These are phyloP conservation scores for Encarsia formosa DNA, from an alignment of 2,888 invertebrate species.

Conservation along the genomic window DNA sequence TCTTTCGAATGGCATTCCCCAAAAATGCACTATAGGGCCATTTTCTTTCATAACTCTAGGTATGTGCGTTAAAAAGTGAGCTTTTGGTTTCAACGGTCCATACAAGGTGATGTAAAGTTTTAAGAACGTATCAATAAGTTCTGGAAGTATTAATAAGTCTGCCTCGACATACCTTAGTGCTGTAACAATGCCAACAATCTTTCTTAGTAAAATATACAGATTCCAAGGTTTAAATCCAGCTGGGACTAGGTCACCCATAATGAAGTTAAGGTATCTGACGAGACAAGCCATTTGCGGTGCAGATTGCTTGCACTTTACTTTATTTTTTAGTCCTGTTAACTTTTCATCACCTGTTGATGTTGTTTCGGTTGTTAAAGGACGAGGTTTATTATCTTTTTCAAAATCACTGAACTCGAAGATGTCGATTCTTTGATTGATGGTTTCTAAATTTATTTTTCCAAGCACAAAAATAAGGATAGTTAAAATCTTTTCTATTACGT, in stretches of 20 bases:
- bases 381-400: too few relatives aligned
- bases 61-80: constrained; percentile 27
- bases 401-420: too few relatives aligned
- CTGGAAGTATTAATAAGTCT: constrained; percentile 3
- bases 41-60: constrained; percentile 6
- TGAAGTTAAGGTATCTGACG: constrained; percentile 7
- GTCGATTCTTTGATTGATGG: too few relatives aligned
- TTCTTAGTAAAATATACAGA: constrained; percentile 23
- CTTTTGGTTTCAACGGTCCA: constrained; percentile 20
- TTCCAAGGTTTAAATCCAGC: constrained; percentile 17
- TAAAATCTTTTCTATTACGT: too few relatives aligned
- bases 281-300: constrained; percentile 11
- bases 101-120: constrained; percentile 13
- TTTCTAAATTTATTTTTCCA: too few relatives aligned
- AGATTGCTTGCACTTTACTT: constrained; percentile 16
- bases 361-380: too few relatives aligned
- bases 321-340: too few relatives aligned
- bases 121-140: constrained; percentile 14
- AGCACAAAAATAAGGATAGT: too few relatives aligned
- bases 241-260: constrained; percentile 12
- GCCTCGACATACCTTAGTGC: constrained; percentile 11
- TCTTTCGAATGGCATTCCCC: constrained; percentile 28
- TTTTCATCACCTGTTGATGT: too few relatives aligned
- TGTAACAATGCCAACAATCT: constrained; percentile 12
- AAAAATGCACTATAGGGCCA: constrained; percentile 25